Percentiles rank a stretch among this genome's conserved stretches.
Conservation (phyloP, 2,113 vertebrate genomes). For the Marmota monax region DNA sequence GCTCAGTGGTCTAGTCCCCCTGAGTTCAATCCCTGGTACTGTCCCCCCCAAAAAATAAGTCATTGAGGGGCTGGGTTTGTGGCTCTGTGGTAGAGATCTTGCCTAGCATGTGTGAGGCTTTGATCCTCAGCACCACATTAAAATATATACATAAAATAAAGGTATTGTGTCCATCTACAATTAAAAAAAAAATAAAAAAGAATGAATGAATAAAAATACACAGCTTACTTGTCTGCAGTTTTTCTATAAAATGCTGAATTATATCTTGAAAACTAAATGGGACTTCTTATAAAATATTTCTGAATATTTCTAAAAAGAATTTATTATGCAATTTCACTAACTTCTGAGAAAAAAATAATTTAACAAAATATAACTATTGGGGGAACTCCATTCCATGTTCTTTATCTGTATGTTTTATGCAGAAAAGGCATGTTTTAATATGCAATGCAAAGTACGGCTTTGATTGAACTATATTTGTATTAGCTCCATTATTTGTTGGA, state of each 20-base stretch:
- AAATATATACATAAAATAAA: too few species aligned
- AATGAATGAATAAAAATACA: not conserved
- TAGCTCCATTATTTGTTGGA: not conserved
- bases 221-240: not conserved
- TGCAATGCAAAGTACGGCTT: not conserved
- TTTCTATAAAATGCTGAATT: not conserved
- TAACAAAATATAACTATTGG: not conserved
- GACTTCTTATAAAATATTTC: not conserved
- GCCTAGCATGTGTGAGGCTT: too few species aligned
- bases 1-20: too few species aligned
- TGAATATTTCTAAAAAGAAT: not conserved
- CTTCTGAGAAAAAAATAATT: not conserved
- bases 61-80: too few species aligned
- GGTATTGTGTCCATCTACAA: too few species aligned
- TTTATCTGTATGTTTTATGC: not conserved
- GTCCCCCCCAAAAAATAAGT: too few species aligned
- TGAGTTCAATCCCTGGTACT: too few species aligned
- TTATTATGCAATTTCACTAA: not conserved
- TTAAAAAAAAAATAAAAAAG: too few species aligned
- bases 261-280: not conserved
- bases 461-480: conserved; percentile 14
- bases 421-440: not conserved
- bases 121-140: too few species aligned
- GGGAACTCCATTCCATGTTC: not conserved
- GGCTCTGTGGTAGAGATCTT: too few species aligned